Conservation (phyloP, 2,797 vertebrate genomes). For the Sardinella longiceps region DNA sequence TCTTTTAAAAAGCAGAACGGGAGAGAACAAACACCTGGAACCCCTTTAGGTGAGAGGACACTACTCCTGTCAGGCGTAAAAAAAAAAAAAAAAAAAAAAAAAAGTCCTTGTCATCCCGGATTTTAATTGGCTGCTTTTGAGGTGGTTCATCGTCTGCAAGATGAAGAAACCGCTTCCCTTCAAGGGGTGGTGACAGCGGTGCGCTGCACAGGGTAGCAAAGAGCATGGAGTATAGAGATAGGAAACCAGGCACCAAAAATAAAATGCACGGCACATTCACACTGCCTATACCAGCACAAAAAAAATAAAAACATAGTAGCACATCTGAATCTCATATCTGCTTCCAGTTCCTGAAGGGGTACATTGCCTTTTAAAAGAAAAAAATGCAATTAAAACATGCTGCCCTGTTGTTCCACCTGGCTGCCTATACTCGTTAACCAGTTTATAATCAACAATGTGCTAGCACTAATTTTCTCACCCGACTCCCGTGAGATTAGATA, state of each 20-base stretch:
- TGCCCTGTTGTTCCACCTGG: slow-evolving; percentile 65
- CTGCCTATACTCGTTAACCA: slow-evolving; percentile 65
- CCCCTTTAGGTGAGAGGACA: slow-evolving; percentile 53
- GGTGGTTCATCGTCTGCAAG: slow-evolving; percentile 49
- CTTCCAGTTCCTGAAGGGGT: slow-evolving; percentile 31
- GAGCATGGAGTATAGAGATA: slow-evolving; percentile 57
- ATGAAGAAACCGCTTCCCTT: slow-evolving; percentile 48
- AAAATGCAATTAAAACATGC: slow-evolving; percentile 69
- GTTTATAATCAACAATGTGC: slow-evolving; percentile 68
- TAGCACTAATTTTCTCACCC: slow-evolving; percentile 62
- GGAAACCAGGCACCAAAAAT: slow-evolving; percentile 57
- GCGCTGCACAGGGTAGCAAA: slow-evolving; percentile 49
- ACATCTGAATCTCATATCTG: slow-evolving; percentile 31
- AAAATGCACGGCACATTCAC: slow-evolving; percentile 38
- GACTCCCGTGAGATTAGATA: slow-evolving; percentile 62
- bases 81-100: slow-evolving; percentile 38
- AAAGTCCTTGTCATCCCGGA: slow-evolving; percentile 37
- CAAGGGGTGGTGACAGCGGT: slow-evolving; percentile 36
- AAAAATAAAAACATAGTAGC: slow-evolving; percentile 29
- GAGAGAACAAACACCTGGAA: slow-evolving; percentile 45
- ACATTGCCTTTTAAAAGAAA: slow-evolving; percentile 33
- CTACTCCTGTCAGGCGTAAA: slow-evolving; percentile 45
- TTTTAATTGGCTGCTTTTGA: slow-evolving; percentile 63
- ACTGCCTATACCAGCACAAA: slow-evolving; percentile 32
- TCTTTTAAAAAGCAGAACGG: slow-evolving; percentile 32